Evolutionary conservation across 2,797 vertebrate species (phyloP).

Genomic region (Sarcophilus harrisii): DNA sequence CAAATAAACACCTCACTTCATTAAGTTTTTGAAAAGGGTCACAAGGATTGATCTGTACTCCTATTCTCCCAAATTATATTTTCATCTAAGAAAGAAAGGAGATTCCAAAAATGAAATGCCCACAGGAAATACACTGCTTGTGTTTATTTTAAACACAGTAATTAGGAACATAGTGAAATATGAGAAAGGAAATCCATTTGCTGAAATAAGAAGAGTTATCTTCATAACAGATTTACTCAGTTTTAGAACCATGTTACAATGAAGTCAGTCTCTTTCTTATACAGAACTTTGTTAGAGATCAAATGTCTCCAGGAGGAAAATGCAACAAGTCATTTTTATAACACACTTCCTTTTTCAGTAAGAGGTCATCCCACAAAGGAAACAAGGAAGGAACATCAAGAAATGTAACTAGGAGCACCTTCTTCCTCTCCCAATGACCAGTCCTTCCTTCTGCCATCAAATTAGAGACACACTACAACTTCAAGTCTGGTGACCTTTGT

Average conservation of each 20-base stretch:
- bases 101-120: background rate
- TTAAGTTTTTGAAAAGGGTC: background rate
- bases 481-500: background rate
- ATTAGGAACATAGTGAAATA: background rate
- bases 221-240: background rate
- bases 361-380: background rate
- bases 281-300: background rate
- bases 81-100: background rate
- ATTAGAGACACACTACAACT: background rate
- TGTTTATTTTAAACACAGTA: background rate
- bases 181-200: background rate
- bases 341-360: background rate
- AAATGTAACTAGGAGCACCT: background rate
- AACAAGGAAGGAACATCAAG: background rate
- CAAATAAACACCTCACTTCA: background rate
- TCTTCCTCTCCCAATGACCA: background rate
- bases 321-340: slow-evolving; percentile 1
- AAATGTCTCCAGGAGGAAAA: background rate
- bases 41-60: background rate
- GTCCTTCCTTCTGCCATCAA: background rate
- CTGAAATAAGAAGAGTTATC: slow-evolving; percentile 3
- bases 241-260: background rate
- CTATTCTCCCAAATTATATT: background rate
- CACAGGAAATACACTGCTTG: background rate
- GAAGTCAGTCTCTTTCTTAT: background rate